Conservation (phyloP, 2,113 vertebrate genomes). For the human region DNA sequence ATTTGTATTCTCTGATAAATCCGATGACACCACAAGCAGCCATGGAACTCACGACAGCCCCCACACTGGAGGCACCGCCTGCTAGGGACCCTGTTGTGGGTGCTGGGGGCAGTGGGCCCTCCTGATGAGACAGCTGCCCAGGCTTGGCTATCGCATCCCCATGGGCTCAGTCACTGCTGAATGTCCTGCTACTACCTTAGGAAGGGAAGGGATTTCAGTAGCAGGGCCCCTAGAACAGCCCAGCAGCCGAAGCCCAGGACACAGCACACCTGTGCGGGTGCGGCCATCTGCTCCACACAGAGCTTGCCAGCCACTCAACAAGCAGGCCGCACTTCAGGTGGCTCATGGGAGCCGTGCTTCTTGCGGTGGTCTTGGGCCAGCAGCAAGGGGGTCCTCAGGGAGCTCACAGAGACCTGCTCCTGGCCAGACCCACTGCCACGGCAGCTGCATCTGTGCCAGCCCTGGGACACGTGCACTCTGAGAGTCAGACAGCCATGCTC, state of each 20-base stretch:
- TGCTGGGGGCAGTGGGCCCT: not conserved
- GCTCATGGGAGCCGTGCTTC: not conserved
- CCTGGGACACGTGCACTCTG: not conserved
- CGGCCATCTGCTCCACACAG: not conserved
- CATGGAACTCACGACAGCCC: constrained; percentile 34
- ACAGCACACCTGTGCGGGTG: accelerated
- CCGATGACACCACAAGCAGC: constrained; percentile 9
- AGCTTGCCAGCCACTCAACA: not conserved
- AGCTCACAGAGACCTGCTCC: not conserved
- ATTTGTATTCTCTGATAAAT: not conserved
- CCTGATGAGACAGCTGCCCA: accelerated
- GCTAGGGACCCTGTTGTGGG: constrained; percentile 48
- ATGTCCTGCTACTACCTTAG: too few relatives aligned
- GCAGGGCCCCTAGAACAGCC: not conserved
- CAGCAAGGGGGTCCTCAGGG: not conserved
- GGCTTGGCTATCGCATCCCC: too few relatives aligned
- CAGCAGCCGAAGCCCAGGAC: not conserved
- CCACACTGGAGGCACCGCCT: not conserved
- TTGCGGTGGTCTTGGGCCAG: not conserved
- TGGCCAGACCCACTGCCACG: not conserved
- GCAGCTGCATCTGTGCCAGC: not conserved
- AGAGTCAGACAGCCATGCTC: not conserved
- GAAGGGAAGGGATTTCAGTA: not conserved
- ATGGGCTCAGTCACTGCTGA: too few relatives aligned
- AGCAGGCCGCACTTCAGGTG: too few relatives aligned